Base-by-base conservation (phyloP, 2,888 invertebrate species). In the Colletes collaris region DNA sequence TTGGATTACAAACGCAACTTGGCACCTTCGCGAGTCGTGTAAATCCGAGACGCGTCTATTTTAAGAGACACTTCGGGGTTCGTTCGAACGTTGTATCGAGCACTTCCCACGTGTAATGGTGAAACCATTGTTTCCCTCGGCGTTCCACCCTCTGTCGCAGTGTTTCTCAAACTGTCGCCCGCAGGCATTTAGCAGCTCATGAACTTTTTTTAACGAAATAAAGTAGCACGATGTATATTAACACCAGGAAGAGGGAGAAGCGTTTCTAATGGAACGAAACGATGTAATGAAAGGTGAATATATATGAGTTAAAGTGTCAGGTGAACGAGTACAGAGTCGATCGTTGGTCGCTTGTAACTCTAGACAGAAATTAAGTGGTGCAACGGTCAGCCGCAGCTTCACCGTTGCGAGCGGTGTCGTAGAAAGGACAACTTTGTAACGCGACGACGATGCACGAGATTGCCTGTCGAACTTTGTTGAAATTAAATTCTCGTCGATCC, bases 321-420 rank as follows among this genome's bases (percentile, higher is more conserved):
- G 81, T 77, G 81, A 83, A 74, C 73, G 80, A 81, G 77, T 82
- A 78, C 79, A 65, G 82, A 84, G 84, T 79, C 78, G 82, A 82
- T 83, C 82, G 85, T 82, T 60, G 72, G 75, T 68, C 72, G 79
- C 74, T 80, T 75, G 86, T 85, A 87, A 86, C 74, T 79, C 76
- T 84, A 84, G 82, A 83, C 78, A 78, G 77, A 79, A 87, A 82
- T 82, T 84, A 83, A 83, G 81, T 59, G 73, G 77, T 69, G 77
- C 81, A 75, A 52, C 68, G 68, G 68, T 64, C 77, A 60, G 76
- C 77, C 81, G 8, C 72, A 81, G 70, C 80, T 72, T 79, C 73
- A 59, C 76, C 79, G 80, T 76, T 78, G 60, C 82, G 49, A 56
- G 74, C 53, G 67, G 79, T 72, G 77, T 79, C 75, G 53, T 74